phyloP scores from a whole-genome alignment of 2,888 invertebrate species.

The Pyrgus malvae region DNA sequence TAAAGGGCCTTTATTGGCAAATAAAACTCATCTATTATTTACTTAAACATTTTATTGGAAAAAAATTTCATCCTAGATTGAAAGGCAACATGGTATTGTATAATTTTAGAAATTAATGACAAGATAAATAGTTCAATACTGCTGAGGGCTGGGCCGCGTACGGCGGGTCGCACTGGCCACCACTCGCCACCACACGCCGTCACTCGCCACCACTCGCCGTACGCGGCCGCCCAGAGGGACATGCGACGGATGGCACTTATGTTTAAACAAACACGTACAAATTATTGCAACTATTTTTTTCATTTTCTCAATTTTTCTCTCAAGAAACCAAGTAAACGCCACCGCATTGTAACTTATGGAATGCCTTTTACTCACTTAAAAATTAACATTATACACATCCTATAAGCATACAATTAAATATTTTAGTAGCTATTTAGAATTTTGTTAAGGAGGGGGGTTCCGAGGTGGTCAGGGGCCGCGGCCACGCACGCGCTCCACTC shows the following conservation, averaged over 20 bases:
- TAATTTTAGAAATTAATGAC: slow-evolving; percentile 69
- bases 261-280: slow-evolving; percentile 55
- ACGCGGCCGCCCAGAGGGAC: slow-evolving; percentile 26
- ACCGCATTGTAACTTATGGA: slow-evolving; percentile 73
- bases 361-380: slow-evolving; percentile 77
- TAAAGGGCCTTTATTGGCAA: slow-evolving; percentile 31
- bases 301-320: slow-evolving; percentile 42
- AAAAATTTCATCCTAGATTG: slow-evolving; percentile 77
- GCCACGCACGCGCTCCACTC: no score
- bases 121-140: slow-evolving; percentile 52
- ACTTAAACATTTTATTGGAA: slow-evolving; percentile 81
- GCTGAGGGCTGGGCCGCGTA: slow-evolving; percentile 35
- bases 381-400: slow-evolving; percentile 66
- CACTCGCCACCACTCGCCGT: no score
- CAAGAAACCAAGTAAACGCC: slow-evolving; percentile 59
- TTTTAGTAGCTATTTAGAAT: slow-evolving; percentile 53
- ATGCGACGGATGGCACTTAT: slow-evolving; percentile 69
- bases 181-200: no score
- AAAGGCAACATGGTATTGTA: slow-evolving; percentile 82
- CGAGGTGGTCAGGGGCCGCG: no score
- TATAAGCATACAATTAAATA: slow-evolving; percentile 64
- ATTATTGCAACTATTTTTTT: slow-evolving; percentile 53
- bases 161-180: not conserved
- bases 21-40: slow-evolving; percentile 63
- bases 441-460: slow-evolving; percentile 50